A percentile compares a stretch with the other conserved stretches of the same genome.
These are phyloP conservation scores for Pollenia amentaria DNA, from an alignment of 2,888 invertebrate genomes.

Conservation along the genomic window DNA sequence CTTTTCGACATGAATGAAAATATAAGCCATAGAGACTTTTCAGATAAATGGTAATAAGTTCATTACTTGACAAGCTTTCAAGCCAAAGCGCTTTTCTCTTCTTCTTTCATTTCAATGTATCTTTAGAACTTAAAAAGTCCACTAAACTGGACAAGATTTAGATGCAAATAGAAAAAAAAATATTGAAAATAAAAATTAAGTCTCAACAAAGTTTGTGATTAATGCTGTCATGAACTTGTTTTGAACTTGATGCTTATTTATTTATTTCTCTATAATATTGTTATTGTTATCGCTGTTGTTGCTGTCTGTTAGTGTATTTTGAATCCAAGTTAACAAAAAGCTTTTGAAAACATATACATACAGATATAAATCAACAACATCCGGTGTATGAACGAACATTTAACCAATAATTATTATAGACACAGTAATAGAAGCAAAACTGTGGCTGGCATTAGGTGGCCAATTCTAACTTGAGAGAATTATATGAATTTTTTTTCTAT, in stretches of 20 bases:
- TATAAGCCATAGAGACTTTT: slow-evolving; percentile 18
- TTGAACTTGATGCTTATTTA: slow-evolving; percentile 68
- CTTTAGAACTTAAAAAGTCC: slow-evolving; percentile 22
- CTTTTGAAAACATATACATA: slow-evolving; percentile 59
- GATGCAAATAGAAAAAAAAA: slow-evolving; percentile 14
- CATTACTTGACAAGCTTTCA: slow-evolving; percentile 79
- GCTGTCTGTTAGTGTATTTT: slow-evolving; percentile 39
- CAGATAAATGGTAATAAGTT: slow-evolving; percentile 82
- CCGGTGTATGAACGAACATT: slow-evolving; percentile 60
- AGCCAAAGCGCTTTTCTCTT: slow-evolving; percentile 46
- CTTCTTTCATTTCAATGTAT: slow-evolving; percentile 25
- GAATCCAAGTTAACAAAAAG: slow-evolving; percentile 32
- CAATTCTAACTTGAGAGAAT: slow-evolving; percentile 34
- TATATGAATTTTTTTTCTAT: slow-evolving; percentile 18
- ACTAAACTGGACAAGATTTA: slow-evolving; percentile 38
- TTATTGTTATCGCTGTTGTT: slow-evolving; percentile 19
- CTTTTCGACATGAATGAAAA: neutral
- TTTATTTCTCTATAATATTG: slow-evolving; percentile 46
- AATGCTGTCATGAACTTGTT: slow-evolving; percentile 68
- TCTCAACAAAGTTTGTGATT: slow-evolving; percentile 61
- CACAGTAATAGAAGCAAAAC: slow-evolving; percentile 4
- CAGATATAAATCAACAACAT: slow-evolving; percentile 72
- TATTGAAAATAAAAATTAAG: neutral
- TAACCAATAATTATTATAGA: slow-evolving; percentile 36
- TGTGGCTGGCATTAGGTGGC: slow-evolving; percentile 25